Conservation (phyloP, 2,797 vertebrate genomes). For the Cossypha heuglini region DNA sequence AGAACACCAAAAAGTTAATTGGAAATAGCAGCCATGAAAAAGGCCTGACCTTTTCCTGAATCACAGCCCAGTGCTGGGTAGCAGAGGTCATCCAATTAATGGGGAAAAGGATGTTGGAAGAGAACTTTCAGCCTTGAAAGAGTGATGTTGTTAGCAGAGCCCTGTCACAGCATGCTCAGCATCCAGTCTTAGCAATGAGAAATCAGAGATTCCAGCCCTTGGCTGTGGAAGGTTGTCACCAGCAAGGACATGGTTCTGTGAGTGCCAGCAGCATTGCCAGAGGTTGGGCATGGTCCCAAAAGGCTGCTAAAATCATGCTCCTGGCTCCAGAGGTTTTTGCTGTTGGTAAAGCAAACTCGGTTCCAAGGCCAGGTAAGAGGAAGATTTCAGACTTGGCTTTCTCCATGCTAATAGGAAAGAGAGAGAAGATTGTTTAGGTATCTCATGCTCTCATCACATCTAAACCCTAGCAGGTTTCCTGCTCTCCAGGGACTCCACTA, state of each 20-base stretch:
- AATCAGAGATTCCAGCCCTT: accelerated
- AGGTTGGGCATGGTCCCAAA: not conserved
- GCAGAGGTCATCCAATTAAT: slow-evolving; percentile 40
- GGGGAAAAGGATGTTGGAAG: not conserved
- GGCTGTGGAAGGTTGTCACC: accelerated
- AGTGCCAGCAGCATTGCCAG: not conserved
- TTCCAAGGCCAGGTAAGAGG: not conserved
- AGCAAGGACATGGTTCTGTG: not conserved
- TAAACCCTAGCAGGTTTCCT: not conserved
- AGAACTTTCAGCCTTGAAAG: not conserved
- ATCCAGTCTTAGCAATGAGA: accelerated
- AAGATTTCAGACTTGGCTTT: not conserved
- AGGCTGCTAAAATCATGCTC: not conserved
- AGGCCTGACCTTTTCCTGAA: slow-evolving; percentile 42
- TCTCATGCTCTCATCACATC: not conserved
- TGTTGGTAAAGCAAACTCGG: not conserved
- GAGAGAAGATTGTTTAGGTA: not conserved
- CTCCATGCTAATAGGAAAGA: not conserved
- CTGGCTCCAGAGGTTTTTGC: not conserved
- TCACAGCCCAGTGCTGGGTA: not conserved
- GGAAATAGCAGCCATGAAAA: slow-evolving; percentile 7
- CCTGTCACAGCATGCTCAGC: accelerated
- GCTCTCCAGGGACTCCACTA: not conserved
- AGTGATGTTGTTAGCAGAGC: not conserved
- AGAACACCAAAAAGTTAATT: slow-evolving; percentile 50